Evolutionary conservation across 2,888 invertebrate species (phyloP).

Genomic region (Cheilosia soror): DNA sequence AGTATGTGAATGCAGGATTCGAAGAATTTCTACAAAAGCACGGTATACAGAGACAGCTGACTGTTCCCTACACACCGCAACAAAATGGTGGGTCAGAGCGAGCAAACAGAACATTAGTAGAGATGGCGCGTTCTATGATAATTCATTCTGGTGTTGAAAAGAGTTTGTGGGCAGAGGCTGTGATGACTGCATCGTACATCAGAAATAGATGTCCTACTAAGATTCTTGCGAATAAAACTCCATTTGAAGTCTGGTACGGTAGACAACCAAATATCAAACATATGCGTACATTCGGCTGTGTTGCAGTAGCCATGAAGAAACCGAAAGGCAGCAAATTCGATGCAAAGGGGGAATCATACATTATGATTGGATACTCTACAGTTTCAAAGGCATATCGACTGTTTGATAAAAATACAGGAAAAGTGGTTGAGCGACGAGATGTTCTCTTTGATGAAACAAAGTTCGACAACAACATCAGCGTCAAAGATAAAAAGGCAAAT

Average conservation of each 20-base stretch:
- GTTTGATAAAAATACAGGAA: conserved; percentile 29
- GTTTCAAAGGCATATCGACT: conserved; percentile 44
- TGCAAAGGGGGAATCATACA: conserved; percentile 53
- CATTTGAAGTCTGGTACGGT: conserved; percentile 62
- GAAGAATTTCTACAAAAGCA: conserved; percentile 54
- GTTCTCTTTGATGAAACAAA: conserved; percentile 46
- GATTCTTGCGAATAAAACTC: conserved; percentile 46
- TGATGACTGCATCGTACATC: conserved; percentile 63
- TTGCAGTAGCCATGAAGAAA: conserved; percentile 61
- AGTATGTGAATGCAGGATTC: conserved; percentile 57
- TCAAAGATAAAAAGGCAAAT: too few species aligned
- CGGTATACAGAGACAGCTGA: conserved; percentile 63
- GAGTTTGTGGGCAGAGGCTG: conserved; percentile 58
- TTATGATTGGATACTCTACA: conserved; percentile 63
- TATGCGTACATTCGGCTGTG: conserved; percentile 60
- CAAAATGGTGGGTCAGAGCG: conserved; percentile 68
- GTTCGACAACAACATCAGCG: neutral
- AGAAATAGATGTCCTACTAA: conserved; percentile 54
- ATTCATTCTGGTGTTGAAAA: conserved; percentile 31
- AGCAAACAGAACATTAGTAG: conserved; percentile 58
- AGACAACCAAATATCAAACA: conserved; percentile 62
- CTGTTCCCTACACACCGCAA: conserved; percentile 57
- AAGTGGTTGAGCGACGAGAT: conserved; percentile 39
- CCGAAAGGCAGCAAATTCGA: conserved; percentile 53
- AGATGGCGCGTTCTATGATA: conserved; percentile 59